Conservation (phyloP, 2,797 vertebrate genomes). For the Anguilla marmorata region DNA sequence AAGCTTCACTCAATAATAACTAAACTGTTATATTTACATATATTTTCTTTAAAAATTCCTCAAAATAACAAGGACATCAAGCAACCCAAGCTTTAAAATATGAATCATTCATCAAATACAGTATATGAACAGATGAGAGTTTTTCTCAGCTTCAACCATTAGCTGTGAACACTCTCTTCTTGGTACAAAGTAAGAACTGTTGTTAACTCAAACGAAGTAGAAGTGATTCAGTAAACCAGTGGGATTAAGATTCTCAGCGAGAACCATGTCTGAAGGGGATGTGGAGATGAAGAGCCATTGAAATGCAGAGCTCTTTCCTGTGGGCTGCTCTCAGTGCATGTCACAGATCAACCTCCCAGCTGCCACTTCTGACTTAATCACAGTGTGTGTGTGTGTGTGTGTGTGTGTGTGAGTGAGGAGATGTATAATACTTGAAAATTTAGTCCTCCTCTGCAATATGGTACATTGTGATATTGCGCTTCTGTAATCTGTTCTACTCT, state of each 20-base stretch:
- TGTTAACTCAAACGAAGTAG: background rate
- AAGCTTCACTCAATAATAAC: background rate
- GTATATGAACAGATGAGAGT: background rate
- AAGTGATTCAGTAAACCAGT: background rate
- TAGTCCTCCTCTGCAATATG: background rate
- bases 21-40: background rate
- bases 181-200: background rate
- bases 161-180: background rate
- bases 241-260: background rate
- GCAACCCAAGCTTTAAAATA: background rate
- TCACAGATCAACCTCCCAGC: background rate
- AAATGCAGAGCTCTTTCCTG: constrained; percentile 4
- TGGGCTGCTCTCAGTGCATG: background rate
- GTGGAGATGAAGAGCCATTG: background rate
- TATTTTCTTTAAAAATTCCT: too few species aligned
- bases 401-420: background rate
- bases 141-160: background rate
- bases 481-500: background rate
- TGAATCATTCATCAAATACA: background rate
- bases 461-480: background rate
- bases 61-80: background rate
- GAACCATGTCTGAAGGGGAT: background rate
- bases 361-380: constrained; percentile 5
- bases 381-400: background rate
- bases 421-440: background rate